phyloP scores from a whole-genome alignment of 1,140 invertebrate genomes.

The Cataglyphis hispanica region DNA sequence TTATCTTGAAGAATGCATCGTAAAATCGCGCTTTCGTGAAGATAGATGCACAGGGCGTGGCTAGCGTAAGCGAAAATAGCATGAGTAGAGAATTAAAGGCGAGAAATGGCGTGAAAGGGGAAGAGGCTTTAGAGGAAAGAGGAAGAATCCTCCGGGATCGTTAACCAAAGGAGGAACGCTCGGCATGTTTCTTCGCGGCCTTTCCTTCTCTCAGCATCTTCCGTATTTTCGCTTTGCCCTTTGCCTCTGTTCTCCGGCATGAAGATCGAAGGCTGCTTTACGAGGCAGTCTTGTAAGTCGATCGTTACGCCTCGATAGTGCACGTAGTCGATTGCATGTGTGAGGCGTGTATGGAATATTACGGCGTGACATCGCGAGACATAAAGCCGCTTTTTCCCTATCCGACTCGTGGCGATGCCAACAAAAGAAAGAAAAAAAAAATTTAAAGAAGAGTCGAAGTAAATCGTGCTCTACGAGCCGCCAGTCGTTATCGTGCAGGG shows the following conservation, averaged over 20 bases:
- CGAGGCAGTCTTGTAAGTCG: conserved; percentile 46
- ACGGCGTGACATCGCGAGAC: conserved; percentile 48
- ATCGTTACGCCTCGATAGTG: conserved; percentile 39
- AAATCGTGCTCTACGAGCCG: conserved; percentile 24
- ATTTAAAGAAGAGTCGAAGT: conserved; percentile 25
- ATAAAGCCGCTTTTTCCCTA: conserved; percentile 15
- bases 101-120: background rate
- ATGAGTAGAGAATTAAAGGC: conserved; percentile 30
- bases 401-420: background rate
- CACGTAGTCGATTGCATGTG: background rate
- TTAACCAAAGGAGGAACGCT: conserved; percentile 8
- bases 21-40: conserved; percentile 8
- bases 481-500: conserved; percentile 44
- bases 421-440: background rate
- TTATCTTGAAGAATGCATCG: background rate
- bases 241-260: conserved; percentile 15
- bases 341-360: conserved; percentile 48
- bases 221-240: conserved; percentile 29
- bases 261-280: conserved; percentile 55
- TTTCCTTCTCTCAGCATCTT: conserved; percentile 37
- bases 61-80: background rate
- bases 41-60: conserved; percentile 29
- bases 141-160: conserved; percentile 24
- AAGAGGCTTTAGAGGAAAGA: conserved; percentile 12
- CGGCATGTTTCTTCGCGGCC: conserved; percentile 5